These are phyloP conservation scores for Xerus inauris DNA, from an alignment of 2,113 vertebrate genomes.

Conservation along the genomic window DNA sequence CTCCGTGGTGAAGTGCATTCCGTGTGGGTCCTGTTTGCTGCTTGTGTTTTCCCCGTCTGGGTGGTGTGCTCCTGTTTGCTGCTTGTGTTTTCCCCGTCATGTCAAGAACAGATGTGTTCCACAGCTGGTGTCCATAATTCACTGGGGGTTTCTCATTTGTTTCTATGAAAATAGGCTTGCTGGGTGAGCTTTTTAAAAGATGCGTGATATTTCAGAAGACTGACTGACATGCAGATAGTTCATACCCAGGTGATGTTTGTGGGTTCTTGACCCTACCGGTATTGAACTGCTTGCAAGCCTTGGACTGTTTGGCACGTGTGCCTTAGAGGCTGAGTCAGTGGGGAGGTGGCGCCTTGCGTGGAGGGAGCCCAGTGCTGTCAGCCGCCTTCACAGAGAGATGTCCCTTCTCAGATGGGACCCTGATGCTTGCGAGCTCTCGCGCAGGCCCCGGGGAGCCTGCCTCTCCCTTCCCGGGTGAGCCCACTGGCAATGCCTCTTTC, in stretches of 20 bases:
- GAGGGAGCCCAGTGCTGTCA: too few species aligned
- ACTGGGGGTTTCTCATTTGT: background rate
- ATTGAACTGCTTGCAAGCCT: background rate
- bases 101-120: background rate
- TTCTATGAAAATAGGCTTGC: background rate
- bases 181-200: background rate
- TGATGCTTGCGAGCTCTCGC: rapidly evolving
- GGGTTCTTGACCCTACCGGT: background rate
- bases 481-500: too few species aligned
- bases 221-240: background rate
- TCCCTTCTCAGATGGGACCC: background rate
- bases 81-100: background rate
- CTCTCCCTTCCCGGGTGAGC: rapidly evolving
- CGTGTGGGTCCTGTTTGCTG: background rate
- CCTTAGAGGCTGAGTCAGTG: background rate
- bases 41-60: background rate
- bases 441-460: rapidly evolving
- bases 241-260: background rate
- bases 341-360: background rate
- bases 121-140: background rate
- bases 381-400: background rate
- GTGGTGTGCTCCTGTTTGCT: background rate
- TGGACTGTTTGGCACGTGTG: background rate
- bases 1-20: background rate
- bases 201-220: background rate